phyloP scores from a whole-genome alignment of 2,113 vertebrate genomes.

The Pithys albifrons region DNA sequence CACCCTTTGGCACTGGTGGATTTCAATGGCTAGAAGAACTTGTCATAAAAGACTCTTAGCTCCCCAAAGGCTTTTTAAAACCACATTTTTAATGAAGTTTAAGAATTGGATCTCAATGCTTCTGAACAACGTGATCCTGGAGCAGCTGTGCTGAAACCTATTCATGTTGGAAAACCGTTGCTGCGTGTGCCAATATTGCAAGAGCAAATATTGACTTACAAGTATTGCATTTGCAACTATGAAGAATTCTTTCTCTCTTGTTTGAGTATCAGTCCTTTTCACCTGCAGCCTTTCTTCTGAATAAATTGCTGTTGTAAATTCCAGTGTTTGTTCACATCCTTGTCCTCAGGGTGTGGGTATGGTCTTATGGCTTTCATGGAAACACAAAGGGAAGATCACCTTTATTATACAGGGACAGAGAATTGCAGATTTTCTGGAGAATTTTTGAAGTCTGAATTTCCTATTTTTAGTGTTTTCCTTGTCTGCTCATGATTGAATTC shows the following conservation, averaged over 20 bases:
- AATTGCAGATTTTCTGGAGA: neutral
- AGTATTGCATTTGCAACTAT: neutral
- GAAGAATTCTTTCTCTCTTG: neutral
- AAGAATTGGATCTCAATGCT: neutral
- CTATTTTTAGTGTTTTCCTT: neutral
- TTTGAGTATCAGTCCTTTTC: neutral
- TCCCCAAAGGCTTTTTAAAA: constrained; percentile 18
- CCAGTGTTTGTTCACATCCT: constrained; percentile 12
- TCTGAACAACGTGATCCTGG: neutral
- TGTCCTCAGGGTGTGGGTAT: constrained; percentile 27
- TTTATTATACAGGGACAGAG: neutral
- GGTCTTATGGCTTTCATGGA: neutral
- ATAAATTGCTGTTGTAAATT: constrained; percentile 41
- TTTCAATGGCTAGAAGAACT: constrained; percentile 26
- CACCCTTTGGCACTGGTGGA: neutral
- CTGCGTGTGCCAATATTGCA: neutral
- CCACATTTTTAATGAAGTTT: neutral
- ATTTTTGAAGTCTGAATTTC: neutral
- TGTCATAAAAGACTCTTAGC: neutral
- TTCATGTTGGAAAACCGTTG: constrained; percentile 16
- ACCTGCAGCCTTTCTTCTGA: constrained; percentile 28
- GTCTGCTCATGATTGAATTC: neutral
- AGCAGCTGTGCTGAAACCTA: constrained; percentile 20
- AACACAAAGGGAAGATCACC: neutral
- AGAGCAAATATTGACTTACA: constrained; percentile 37